Evolutionary conservation across 2,888 invertebrate species (phyloP), one percentile per base, ranked within the genome.

Genomic region (Artemia sp.): DNA sequence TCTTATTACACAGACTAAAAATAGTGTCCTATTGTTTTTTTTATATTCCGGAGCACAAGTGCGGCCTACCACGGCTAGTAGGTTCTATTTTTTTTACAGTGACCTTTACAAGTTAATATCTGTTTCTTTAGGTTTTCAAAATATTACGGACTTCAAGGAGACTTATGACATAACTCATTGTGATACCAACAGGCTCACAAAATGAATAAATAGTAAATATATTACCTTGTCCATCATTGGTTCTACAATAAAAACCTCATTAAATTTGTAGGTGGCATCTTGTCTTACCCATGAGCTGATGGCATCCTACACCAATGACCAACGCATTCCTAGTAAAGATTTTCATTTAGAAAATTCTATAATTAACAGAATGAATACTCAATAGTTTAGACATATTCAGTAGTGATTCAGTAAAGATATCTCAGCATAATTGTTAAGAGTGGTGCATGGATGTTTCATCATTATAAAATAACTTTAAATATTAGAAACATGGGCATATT

Each of bases 251-350:
- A 95, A 92, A 38, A 95, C 88, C 84, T 98, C 98, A 78, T 85
- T 98, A 80, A 94, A 98, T 84, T 98, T 98, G 83, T 93, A 97
- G 1, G 95, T 94, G 70, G 97, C 92, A 80, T 99, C 98, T 79
- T 98, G 93, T 58, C 92, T 95, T 67, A 99, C 94, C 98, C 98
- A 99, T 0, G 96, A 97, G 84, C 92, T 97, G 67, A 99, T 82
- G 12, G 99, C 95, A 76, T 92, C 75, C 93, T 93, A 76, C 94
- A 90, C 75, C 92, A 87, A 75, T 95, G 89, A 73, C 98, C 98
- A 78, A 95, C 94, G 80, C 97, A 91, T 79, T 96, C 96, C 95
- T 96, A 78, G 52, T 81, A 80, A 53, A 73, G 74, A 71, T 74
- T 74, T 74, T 73, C 69, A 67, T 58, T 67, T 52, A 9, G 51